A percentile compares a stretch with the other conserved stretches of the same genome.
Conservation (phyloP, 1,140 invertebrate genomes). For the Drosophila micromelanica region DNA sequence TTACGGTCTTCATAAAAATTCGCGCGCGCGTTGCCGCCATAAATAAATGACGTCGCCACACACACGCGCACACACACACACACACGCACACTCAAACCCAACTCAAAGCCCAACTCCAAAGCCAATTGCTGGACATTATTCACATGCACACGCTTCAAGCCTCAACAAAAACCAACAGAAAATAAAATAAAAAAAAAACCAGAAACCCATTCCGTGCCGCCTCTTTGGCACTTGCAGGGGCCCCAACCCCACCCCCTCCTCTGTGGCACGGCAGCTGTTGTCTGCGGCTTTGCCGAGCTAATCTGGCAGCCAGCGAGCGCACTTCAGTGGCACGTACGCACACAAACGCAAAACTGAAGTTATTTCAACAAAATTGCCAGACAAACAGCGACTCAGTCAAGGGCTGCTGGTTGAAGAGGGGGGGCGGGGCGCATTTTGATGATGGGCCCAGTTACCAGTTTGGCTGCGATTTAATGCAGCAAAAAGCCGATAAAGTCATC, state of each 20-base stretch:
- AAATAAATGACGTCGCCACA: conserved; percentile 69
- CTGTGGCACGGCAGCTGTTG: conserved; percentile 66
- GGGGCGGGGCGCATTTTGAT: background rate
- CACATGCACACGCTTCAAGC: conserved; percentile 67
- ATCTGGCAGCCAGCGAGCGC: conserved; percentile 66
- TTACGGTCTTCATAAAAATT: conserved; percentile 76
- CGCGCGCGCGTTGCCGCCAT: conserved; percentile 44
- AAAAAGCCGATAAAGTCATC: conserved; percentile 80
- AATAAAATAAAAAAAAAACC: conserved; percentile 12
- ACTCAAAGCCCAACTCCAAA: conserved; percentile 19
- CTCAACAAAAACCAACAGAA: conserved; percentile 37
- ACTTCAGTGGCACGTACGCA: conserved; percentile 79
- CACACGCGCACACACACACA: conserved; percentile 1
- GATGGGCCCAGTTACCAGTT: conserved; percentile 58
- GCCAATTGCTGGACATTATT: conserved; percentile 73
- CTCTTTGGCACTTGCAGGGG: conserved; percentile 34
- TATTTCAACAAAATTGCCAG: conserved; percentile 81
- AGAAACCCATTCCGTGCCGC: conserved; percentile 26
- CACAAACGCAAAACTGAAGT: conserved; percentile 77
- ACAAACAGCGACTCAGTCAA: conserved; percentile 52
- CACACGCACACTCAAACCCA: background rate
- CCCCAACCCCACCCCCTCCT: conserved; percentile 26
- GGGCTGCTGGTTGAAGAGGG: background rate
- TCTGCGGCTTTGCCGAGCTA: conserved; percentile 79
- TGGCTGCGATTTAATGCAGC: conserved; percentile 80